Percentiles rank a stretch among this genome's conserved stretches.
Evolutionary conservation across 2,888 invertebrate species (phyloP).

Genomic region (Chalcosyrphus nemorum): DNA sequence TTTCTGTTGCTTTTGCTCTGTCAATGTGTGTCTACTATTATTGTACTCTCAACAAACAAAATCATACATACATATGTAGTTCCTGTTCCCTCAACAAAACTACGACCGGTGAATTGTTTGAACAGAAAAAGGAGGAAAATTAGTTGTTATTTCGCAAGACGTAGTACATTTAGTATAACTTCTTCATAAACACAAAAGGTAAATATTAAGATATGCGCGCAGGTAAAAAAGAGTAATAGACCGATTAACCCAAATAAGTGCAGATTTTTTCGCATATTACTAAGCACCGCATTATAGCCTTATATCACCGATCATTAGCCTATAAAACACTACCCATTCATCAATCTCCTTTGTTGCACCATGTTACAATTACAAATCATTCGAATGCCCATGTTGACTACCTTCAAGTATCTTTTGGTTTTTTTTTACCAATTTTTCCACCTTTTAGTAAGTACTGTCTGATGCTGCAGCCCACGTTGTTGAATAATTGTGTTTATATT

Average conservation of each 20-base stretch:
- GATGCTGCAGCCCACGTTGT: neutral
- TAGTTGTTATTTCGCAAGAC: no score
- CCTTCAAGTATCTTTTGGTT: slow-evolving; percentile 21
- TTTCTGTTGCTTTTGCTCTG: no score
- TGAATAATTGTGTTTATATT: neutral
- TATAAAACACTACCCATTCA: neutral
- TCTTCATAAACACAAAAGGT: no score
- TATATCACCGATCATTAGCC: slow-evolving; percentile 4
- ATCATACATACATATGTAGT: no score
- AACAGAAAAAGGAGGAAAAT: no score
- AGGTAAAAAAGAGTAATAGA: neutral
- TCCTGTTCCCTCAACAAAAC: no score
- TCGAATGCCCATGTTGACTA: neutral
- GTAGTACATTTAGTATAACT: no score
- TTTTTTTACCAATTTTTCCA: slow-evolving; percentile 1
- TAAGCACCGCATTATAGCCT: no score
- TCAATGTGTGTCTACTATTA: no score
- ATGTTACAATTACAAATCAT: slow-evolving; percentile 4
- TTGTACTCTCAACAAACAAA: no score
- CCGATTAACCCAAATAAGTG: neutral
- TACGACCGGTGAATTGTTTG: no score
- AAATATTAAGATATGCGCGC: neutral
- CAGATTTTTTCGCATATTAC: no score
- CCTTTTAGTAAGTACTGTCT: neutral
- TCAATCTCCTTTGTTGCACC: slow-evolving; percentile 1